Conservation (phyloP, 2,113 vertebrate species). For the Colinus virginianus region DNA sequence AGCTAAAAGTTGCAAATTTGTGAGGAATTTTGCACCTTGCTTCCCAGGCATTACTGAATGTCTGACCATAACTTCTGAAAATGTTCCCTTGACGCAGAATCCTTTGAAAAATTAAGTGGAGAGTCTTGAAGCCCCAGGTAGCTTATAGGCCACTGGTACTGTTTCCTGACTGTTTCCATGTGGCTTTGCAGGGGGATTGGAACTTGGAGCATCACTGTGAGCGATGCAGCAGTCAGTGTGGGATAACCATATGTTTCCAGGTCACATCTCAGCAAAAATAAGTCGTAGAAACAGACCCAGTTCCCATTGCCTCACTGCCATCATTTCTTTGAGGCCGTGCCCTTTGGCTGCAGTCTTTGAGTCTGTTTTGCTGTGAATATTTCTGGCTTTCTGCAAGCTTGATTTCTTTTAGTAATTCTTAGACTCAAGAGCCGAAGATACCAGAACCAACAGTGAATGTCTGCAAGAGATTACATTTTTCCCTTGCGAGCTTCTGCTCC, state of each 20-base stretch:
- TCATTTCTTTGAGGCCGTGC: not conserved
- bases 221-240: not conserved
- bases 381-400: not conserved
- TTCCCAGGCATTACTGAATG: not conserved
- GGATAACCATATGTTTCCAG: not conserved
- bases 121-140: not conserved
- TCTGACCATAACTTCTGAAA: not conserved
- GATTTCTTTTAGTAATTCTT: not conserved
- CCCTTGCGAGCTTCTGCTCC: not conserved
- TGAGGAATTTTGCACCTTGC: not conserved
- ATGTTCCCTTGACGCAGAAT: not conserved
- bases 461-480: not conserved
- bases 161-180: not conserved
- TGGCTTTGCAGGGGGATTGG: not conserved
- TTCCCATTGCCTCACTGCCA: not conserved
- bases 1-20: not conserved
- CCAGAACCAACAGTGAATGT: not conserved
- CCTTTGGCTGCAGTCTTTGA: rapidly evolving
- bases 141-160: not conserved
- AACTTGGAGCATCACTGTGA: not conserved
- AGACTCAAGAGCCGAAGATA: not conserved
- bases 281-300: not conserved
- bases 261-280: not conserved
- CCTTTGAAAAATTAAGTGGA: not conserved
- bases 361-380: not conserved